Evolutionary conservation across 2,797 vertebrate genomes (phyloP), one percentile per base, ranked within the genome.

Genomic region (Netta rufina): DNA sequence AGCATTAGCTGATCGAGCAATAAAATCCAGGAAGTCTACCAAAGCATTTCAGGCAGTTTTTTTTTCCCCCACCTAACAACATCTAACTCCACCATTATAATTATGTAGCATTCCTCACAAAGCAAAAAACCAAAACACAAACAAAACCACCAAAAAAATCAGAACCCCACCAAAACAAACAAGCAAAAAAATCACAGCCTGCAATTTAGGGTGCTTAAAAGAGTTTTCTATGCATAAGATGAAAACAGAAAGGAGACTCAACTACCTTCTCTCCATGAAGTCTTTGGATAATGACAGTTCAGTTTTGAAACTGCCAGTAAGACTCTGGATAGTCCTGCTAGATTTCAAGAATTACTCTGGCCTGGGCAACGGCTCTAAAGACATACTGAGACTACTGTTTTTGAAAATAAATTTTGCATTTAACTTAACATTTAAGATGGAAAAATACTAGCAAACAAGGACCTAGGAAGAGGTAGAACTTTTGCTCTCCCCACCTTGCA

Each of bases 351-450:
- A 61, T 3, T 33, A 10, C 21, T 77, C 27, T 32, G 45, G 61
- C 2, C 5, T 32, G 6, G 4, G 15, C 6, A 32, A 62, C 10
- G 58, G 36, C 33, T 78, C 56, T 53, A 18, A 67, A 54, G 1
- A 13, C 2, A 1, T 3, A 17, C 0, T 15, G 1, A 5, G 14
- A 80, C 8, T 39, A 14, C 38, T 58, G 7, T 2, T 19, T 43
- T 8, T 13, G 4, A 53, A 82, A 66, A 33, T 0, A 3, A 72
- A 43, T 3, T 9, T 70, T 32, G 41, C 4, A n/a, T 69, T 78
- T 3, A 84, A 12, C 7, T 2, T 8, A 18, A 2, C 2, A 54
- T 28, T 78, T 43, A 70, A 53, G 17, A 53, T 45, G 43, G 43
- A 45, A 45, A 45, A 45, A 45, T 22, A 20, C 7, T 28, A 2